phyloP scores from a whole-genome alignment of 2,113 vertebrate genomes.

The Chionomys nivalis region DNA sequence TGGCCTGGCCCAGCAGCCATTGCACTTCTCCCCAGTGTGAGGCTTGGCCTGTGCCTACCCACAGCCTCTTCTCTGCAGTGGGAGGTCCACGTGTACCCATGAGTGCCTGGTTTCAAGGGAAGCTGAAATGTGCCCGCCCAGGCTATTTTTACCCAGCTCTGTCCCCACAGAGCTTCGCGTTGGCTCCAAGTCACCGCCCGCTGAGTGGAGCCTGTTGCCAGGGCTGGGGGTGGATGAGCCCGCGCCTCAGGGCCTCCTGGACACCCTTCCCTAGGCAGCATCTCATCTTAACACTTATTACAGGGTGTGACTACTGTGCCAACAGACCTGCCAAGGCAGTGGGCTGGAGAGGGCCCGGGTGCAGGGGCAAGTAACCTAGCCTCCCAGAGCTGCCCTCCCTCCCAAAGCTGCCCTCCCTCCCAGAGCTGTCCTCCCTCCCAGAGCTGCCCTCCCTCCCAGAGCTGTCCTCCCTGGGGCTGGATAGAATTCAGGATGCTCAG shows the following conservation, averaged over 20 bases:
- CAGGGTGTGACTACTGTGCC: conserved; percentile 7
- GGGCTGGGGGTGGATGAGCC: conserved; percentile 61
- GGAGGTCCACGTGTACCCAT: conserved; percentile 10
- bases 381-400: background rate
- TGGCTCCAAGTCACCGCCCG: conserved; percentile 57
- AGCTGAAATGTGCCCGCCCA: conserved; percentile 46
- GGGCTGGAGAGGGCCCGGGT: background rate
- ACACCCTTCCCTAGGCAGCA: conserved; percentile 1
- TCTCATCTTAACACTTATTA: background rate
- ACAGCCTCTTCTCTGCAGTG: background rate
- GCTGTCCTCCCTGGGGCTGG: background rate
- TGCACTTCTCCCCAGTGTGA: accelerated
- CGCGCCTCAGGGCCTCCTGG: background rate
- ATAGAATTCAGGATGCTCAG: background rate
- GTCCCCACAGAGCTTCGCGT: conserved; percentile 67
- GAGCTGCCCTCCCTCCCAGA: background rate
- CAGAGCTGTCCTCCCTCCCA: background rate
- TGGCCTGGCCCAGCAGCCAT: background rate
- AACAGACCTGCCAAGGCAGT: background rate
- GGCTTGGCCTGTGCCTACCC: background rate
- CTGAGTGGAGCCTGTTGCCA: conserved; percentile 50
- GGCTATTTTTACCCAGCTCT: conserved; percentile 74
- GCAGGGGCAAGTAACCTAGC: background rate
- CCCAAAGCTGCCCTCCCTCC: too few relatives aligned
- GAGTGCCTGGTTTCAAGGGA: background rate